phyloP scores from a whole-genome alignment of 2,113 vertebrate species.

The Barbus barbus region DNA sequence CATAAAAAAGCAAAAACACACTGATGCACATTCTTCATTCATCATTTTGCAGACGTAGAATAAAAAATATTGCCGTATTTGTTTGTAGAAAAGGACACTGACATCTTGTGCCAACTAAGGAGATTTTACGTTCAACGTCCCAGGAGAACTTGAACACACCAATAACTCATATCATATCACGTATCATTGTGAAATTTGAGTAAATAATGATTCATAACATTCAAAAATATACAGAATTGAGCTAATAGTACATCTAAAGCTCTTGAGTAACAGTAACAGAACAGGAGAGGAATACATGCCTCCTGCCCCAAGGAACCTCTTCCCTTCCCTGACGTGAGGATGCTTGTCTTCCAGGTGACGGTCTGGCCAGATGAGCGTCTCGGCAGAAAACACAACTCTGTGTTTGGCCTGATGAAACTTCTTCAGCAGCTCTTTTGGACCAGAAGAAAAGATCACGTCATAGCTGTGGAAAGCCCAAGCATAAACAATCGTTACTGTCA shows the following conservation, averaged over 20 bases:
- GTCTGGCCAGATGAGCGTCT: constrained; percentile 90
- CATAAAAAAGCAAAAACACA: too few species aligned
- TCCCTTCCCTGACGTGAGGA: constrained; percentile 84
- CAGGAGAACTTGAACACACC: neutral
- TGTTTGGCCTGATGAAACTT: constrained; percentile 91
- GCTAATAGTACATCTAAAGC: neutral
- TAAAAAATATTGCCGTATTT: too few species aligned
- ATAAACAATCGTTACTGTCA: neutral
- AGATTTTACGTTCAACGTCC: too few species aligned
- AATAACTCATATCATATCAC: neutral
- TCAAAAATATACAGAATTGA: neutral
- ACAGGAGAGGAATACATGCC: constrained; percentile 72
- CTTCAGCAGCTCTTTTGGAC: constrained; percentile 88
- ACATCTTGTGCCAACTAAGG: too few species aligned
- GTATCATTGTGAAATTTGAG: neutral
- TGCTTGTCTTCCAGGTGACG: constrained; percentile 91
- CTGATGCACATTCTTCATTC: too few species aligned
- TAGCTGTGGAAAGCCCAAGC: constrained; percentile 74
- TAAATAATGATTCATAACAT: neutral
- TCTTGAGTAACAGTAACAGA: neutral
- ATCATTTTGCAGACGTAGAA: too few species aligned
- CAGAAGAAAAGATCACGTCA: constrained; percentile 88
- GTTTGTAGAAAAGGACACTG: too few species aligned
- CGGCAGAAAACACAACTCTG: constrained; percentile 91
- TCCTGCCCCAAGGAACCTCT: constrained; percentile 93